These are phyloP conservation scores for Parnassius mnemosyne DNA, from an alignment of 2,888 invertebrate species.

Conservation along the genomic window DNA sequence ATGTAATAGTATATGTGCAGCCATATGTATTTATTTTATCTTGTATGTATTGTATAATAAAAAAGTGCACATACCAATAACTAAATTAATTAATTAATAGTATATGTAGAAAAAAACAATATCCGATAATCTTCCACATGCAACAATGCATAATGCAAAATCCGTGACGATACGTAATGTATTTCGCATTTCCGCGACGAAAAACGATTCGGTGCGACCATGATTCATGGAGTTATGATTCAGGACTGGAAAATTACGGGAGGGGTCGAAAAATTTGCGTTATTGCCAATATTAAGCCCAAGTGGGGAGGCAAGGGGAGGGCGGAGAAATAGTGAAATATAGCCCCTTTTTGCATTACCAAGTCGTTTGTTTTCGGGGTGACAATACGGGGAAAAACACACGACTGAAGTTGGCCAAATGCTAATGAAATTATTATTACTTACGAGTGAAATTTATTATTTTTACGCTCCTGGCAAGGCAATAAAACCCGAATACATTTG, in stretches of 20 bases:
- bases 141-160: slow-evolving; percentile 8
- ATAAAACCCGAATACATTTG: slow-evolving; percentile 23
- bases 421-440: slow-evolving; percentile 37
- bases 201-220: slow-evolving; percentile 47
- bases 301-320: slow-evolving; percentile 31
- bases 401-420: slow-evolving; percentile 30
- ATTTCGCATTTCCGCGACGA: slow-evolving; percentile 41
- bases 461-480: slow-evolving; percentile 21
- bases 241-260: slow-evolving; percentile 55
- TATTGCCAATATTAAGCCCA: slow-evolving; percentile 65
- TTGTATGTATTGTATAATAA: too few species aligned
- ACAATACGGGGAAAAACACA: slow-evolving; percentile 33
- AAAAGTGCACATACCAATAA: too few species aligned
- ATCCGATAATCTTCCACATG: neutral
- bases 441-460: slow-evolving; percentile 35
- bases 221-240: slow-evolving; percentile 68
- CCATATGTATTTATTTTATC: too few species aligned
- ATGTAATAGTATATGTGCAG: too few species aligned
- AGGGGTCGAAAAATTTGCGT: slow-evolving; percentile 54
- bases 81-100: too few species aligned
- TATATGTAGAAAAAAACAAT: neutral
- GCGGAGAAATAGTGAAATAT: slow-evolving; percentile 59
- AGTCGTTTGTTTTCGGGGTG: slow-evolving; percentile 38
- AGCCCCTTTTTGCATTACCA: slow-evolving; percentile 45
- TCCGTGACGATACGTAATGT: slow-evolving; percentile 38